phyloP scores from a whole-genome alignment of 1,140 invertebrate species.

The Mactra quadrangularis region DNA sequence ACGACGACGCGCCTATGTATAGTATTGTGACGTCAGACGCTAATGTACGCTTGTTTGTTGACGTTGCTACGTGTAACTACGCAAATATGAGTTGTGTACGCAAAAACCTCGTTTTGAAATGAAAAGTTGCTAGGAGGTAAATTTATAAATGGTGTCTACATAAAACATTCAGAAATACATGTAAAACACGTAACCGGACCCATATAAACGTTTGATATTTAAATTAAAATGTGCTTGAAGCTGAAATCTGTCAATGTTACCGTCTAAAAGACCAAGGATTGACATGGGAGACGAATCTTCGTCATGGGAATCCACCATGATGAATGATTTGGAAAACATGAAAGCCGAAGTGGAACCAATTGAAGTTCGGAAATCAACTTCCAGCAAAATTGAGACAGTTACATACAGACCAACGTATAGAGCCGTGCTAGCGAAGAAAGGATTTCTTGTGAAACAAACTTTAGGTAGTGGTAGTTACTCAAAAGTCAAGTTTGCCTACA shows the following conservation, averaged over 20 bases:
- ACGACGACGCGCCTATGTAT: constrained; percentile 29
- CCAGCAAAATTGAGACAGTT: constrained; percentile 71
- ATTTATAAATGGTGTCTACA: constrained; percentile 32
- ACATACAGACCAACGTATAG: constrained; percentile 79
- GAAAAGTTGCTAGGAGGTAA: constrained; percentile 6
- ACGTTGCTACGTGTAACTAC: constrained; percentile 38
- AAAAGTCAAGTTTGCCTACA: constrained; percentile 81
- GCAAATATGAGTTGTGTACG: constrained; percentile 20
- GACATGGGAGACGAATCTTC: constrained; percentile 68
- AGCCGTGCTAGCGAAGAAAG: constrained; percentile 77
- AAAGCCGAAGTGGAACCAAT: constrained; percentile 78
- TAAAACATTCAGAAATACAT: neutral
- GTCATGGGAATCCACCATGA: constrained; percentile 53
- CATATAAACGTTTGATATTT: neutral
- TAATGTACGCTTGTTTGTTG: constrained; percentile 25
- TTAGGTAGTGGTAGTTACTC: constrained; percentile 81
- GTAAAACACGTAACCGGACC: neutral
- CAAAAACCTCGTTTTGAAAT: constrained; percentile 37
- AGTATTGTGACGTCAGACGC: constrained; percentile 41
- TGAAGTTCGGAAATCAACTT: constrained; percentile 65
- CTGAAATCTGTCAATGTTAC: constrained; percentile 69
- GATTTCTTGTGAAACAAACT: constrained; percentile 76
- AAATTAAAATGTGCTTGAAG: constrained; percentile 5
- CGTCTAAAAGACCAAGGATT: constrained; percentile 71
- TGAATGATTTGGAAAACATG: constrained; percentile 76